These are phyloP conservation scores for Palythoa grandis DNA, from an alignment of 92 coral and sea anemone species.

Conservation along the genomic window DNA sequence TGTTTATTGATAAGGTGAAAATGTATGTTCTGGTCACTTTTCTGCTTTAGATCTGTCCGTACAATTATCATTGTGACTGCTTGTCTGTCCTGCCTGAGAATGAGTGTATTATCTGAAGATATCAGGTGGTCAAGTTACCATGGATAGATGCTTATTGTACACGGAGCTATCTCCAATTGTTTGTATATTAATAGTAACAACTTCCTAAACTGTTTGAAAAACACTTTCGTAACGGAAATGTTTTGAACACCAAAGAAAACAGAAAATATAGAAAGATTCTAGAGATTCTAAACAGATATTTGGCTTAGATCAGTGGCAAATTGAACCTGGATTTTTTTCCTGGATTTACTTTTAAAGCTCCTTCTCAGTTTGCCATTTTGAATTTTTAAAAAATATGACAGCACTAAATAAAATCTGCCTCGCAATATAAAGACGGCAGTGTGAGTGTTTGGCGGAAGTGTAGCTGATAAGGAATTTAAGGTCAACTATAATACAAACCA, in stretches of 20 bases:
- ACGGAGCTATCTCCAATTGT: constrained; percentile 15
- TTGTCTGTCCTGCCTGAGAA: constrained; percentile 1
- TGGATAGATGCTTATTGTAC: background rate
- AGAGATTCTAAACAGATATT: too few species aligned
- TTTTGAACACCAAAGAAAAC: constrained; percentile 21
- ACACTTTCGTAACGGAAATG: constrained; percentile 45
- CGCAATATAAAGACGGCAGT: too few species aligned
- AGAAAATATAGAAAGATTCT: background rate
- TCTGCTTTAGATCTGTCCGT: constrained; percentile 8
- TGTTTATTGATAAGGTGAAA: constrained; percentile 11
- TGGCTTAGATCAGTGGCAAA: too few species aligned
- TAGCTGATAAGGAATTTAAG: too few species aligned
- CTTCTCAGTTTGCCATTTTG: too few species aligned
- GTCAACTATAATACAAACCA: too few species aligned
- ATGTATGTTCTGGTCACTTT: background rate
- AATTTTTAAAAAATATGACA: too few species aligned
- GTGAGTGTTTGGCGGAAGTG: too few species aligned
- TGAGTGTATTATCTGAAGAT: background rate
- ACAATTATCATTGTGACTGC: background rate
- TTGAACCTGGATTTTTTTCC: too few species aligned
- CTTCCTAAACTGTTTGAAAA: constrained; percentile 38
- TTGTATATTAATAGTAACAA: constrained; percentile 1
- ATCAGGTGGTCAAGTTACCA: background rate
- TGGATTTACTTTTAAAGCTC: too few species aligned
- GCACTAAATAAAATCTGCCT: too few species aligned